phyloP scores from a whole-genome alignment of 2,113 vertebrate genomes.

The Ophiodon elongatus region DNA sequence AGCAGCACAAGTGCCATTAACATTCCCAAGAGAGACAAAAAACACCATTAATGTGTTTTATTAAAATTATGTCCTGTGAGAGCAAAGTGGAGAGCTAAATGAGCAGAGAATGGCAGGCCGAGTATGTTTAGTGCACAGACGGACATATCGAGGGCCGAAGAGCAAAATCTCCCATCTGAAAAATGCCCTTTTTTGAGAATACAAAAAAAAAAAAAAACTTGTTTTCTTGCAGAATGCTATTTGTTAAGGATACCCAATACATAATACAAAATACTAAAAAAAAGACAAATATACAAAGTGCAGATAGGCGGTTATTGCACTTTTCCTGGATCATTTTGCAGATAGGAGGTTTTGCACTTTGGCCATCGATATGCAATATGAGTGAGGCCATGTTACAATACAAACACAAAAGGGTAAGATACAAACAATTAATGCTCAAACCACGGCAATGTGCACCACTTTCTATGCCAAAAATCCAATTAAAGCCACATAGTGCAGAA shows the following conservation, averaged over 20 bases:
- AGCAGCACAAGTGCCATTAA: not conserved
- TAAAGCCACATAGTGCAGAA: not conserved
- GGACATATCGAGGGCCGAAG: too few relatives aligned
- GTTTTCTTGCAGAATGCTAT: too few relatives aligned
- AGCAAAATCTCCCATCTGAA: too few relatives aligned
- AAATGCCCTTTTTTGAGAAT: too few relatives aligned
- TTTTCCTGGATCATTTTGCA: too few relatives aligned
- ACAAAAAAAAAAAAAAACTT: too few relatives aligned
- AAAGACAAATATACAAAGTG: too few relatives aligned
- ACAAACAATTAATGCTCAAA: not conserved
- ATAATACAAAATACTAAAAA: too few relatives aligned
- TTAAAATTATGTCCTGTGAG: conserved; percentile 9
- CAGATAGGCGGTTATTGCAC: too few relatives aligned
- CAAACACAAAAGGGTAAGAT: not conserved
- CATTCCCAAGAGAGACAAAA: not conserved
- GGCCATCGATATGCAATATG: not conserved
- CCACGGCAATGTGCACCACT: not conserved
- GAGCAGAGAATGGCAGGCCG: not conserved
- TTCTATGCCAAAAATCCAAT: not conserved
- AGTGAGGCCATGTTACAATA: not conserved
- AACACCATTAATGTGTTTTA: not conserved
- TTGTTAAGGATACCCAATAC: too few relatives aligned
- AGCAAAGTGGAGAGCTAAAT: not conserved
- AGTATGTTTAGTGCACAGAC: not conserved
- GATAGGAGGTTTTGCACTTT: too few relatives aligned